Conservation (phyloP, 2,113 vertebrate genomes). For the Noturus placidus region DNA sequence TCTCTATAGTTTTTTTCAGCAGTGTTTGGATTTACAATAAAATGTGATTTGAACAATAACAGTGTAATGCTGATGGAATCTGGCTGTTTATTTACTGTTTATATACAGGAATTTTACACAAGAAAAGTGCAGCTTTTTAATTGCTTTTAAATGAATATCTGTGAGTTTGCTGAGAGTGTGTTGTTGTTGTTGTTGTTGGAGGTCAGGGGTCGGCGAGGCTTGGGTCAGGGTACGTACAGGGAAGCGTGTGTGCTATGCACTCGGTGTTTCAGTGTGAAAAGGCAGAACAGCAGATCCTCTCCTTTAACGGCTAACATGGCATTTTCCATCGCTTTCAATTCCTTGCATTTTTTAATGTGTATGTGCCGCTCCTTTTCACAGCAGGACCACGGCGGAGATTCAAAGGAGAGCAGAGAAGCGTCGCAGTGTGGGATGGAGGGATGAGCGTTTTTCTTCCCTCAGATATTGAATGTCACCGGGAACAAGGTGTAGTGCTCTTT, state of each 20-base stretch:
- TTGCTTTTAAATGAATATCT: not conserved
- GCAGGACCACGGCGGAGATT: not conserved
- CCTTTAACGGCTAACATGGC: constrained; percentile 29
- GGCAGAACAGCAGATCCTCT: constrained; percentile 32
- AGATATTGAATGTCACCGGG: constrained; percentile 32
- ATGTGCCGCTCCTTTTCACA: constrained; percentile 8
- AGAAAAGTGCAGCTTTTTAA: not conserved
- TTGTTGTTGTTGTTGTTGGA: not conserved
- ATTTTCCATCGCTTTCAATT: constrained; percentile 28
- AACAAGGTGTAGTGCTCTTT: constrained; percentile 48
- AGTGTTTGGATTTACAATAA: too few relatives aligned
- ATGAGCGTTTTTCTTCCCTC: constrained; percentile 26
- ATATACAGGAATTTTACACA: not conserved
- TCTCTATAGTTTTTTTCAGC: too few relatives aligned
- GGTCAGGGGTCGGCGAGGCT: not conserved
- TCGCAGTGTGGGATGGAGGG: constrained; percentile 16
- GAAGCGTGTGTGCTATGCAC: not conserved
- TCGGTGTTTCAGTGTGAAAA: not conserved
- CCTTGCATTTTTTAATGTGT: constrained; percentile 7
- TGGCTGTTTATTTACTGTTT: not conserved
- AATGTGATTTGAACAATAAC: not conserved
- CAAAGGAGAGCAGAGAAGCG: constrained; percentile 38
- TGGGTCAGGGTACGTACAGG: not conserved
- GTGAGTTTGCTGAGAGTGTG: not conserved
- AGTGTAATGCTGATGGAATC: not conserved